Evolutionary conservation across 2,888 invertebrate species (phyloP), one percentile per base, ranked within the genome.

Genomic region (Caenorhabditis japonica): DNA sequence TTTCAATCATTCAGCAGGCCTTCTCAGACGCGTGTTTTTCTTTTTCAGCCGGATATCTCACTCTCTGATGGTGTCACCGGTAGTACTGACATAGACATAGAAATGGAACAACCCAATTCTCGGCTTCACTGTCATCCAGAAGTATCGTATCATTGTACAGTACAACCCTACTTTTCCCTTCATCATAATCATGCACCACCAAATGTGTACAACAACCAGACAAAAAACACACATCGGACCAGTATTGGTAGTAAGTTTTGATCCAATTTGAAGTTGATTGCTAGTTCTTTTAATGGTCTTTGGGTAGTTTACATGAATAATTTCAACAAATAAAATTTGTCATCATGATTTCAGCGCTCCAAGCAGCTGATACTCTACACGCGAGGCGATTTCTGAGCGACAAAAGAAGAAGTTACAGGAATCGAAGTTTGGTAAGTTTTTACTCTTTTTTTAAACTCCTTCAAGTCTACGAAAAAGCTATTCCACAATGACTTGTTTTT

Each of bases 351-450:
- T 43, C 49, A 72, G 72, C 64, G n/a, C 60, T 64, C 10, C 73
- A 75, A 56, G 62, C 77, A 34, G 46, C 74, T 52, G 79, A 79
- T 55, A 46, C 75, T 19, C 49, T 76, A 0, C 60, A 70, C 43
- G 55, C 70, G 1, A 47, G 71, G 17, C 49, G 66, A 44, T 79
- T 77, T 62, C 56, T 79, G 25, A 70, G 72, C 36, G 79, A 79
- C 46, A 70, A 76, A 44, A 52, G 79, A n/a, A 47, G 66, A 21
- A 77, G 77, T 55, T 79, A 79, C 47, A 25, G 77, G 23, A 77
- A 79, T 53, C 53, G 79, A 33, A 79, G 79, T 68, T 47, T 79
- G 53, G 79, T 79, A 30, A 74, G 78, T 59, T 8, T 8, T 4
- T 7, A 36, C 33, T 13, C 21, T 33, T 49, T 3, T 21, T 39